Percentiles rank a stretch among this genome's conserved stretches.
These are phyloP conservation scores for Ostrea denselamellosa DNA, from an alignment of 1,140 invertebrate genomes.

Conservation along the genomic window DNA sequence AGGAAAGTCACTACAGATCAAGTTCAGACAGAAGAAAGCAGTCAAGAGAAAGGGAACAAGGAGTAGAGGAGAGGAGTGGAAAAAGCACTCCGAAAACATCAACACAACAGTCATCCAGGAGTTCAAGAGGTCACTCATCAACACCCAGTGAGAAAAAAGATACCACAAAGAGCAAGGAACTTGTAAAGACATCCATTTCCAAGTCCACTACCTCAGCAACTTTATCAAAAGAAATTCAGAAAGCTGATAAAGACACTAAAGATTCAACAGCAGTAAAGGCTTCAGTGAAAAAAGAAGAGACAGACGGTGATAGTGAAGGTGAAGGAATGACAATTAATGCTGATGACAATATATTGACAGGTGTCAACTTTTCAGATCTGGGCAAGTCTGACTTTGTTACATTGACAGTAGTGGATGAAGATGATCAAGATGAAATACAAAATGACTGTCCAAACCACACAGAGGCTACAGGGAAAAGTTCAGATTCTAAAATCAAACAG, in stretches of 20 bases:
- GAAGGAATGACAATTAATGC: conserved; percentile 1
- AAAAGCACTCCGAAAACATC: neutral
- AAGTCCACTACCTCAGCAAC: neutral
- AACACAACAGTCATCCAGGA: neutral
- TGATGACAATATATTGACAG: neutral
- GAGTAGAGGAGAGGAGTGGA: neutral
- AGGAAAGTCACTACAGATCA: neutral
- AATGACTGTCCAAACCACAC: neutral
- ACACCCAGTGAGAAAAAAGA: neutral
- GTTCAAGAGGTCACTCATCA: neutral
- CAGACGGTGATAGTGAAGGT: conserved; percentile 11
- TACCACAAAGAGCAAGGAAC: neutral
- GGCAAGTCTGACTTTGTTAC: conserved; percentile 12
- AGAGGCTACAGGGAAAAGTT: neutral
- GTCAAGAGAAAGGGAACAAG: conserved; percentile 2
- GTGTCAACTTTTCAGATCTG: neutral
- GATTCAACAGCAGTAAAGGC: neutral
- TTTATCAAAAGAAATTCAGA: neutral
- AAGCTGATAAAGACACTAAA: neutral
- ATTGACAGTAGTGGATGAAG: conserved; percentile 19
- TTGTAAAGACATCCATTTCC: neutral
- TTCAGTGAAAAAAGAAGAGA: conserved; percentile 2
- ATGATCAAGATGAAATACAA: neutral
- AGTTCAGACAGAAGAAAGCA: neutral
- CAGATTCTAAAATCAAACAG: neutral